phyloP scores from a whole-genome alignment of 35 echinoderm and acorn worm genomes.

The Apostichopus parvimensis region DNA sequence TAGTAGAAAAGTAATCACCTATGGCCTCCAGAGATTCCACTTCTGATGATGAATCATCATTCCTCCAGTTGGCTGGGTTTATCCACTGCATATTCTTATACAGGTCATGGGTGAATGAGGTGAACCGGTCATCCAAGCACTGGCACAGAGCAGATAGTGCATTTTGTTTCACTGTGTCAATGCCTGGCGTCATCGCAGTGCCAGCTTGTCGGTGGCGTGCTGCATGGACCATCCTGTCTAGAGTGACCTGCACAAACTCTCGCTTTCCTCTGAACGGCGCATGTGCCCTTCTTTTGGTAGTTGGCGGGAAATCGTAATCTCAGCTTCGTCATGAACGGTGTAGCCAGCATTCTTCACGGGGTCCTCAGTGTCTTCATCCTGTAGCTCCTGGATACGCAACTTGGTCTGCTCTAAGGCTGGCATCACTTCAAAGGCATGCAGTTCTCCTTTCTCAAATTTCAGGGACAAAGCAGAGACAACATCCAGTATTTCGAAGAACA shows the following conservation, averaged over 20 bases:
- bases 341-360: conserved; percentile 26
- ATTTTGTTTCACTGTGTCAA: not conserved
- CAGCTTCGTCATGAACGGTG: conserved; percentile 1
- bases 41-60: conserved; percentile 41
- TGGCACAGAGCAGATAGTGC: conserved; percentile 17
- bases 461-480: conserved; percentile 49
- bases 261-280: not conserved
- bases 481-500: conserved; percentile 56
- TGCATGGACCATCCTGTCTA: too few relatives aligned
- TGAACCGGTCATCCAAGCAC: conserved; percentile 56
- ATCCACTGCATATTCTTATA: conserved; percentile 64
- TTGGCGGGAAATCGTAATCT: not conserved
- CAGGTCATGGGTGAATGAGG: conserved; percentile 37
- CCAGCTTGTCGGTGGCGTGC: not conserved
- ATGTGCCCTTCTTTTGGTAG: conserved; percentile 57
- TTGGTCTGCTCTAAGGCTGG: conserved; percentile 54
- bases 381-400: conserved; percentile 22
- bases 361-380: conserved; percentile 9
- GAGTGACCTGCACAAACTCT: too few relatives aligned
- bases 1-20: conserved; percentile 39
- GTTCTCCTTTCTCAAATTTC: conserved; percentile 52
- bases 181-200: not conserved
- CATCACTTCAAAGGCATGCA: conserved; percentile 57
- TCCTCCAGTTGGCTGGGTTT: conserved; percentile 68
- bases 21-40: conserved; percentile 15